A percentile compares a stretch with the other conserved stretches of the same genome.
Evolutionary conservation across 1,140 invertebrate genomes (phyloP).

Genomic region (Drosophila bipectinata): DNA sequence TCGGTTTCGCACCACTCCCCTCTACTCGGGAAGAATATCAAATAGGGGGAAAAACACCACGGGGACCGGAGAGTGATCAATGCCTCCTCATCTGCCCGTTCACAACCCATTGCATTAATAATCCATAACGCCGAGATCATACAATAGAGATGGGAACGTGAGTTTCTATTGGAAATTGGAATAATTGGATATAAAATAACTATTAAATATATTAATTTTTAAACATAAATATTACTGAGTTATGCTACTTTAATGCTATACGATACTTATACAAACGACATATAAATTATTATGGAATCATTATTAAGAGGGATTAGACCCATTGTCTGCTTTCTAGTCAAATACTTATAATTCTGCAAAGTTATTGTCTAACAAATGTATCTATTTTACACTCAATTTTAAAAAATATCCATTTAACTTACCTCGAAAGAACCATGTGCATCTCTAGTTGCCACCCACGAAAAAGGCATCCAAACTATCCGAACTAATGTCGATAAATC

Average conservation of each 20-base stretch:
- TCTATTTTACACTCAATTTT: too few relatives aligned
- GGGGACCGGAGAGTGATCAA: slow-evolving; percentile 62
- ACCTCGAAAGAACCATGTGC: slow-evolving; percentile 3
- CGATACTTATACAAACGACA: too few relatives aligned
- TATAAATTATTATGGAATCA: too few relatives aligned
- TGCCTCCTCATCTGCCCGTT: slow-evolving; percentile 69
- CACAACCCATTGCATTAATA: slow-evolving; percentile 81
- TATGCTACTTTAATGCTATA: too few relatives aligned
- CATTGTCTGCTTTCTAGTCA: too few relatives aligned
- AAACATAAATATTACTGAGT: too few relatives aligned
- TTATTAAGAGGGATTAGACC: too few relatives aligned
- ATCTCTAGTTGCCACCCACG: slow-evolving; percentile 70
- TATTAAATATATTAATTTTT: too few relatives aligned
- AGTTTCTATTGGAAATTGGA: not conserved
- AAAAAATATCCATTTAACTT: not conserved
- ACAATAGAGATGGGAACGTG: slow-evolving; percentile 50
- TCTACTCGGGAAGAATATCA: slow-evolving; percentile 27
- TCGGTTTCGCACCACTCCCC: slow-evolving; percentile 53
- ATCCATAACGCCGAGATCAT: slow-evolving; percentile 57
- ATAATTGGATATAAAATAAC: too few relatives aligned
- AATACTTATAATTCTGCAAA: too few relatives aligned
- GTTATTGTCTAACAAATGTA: too few relatives aligned
- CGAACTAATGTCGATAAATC: slow-evolving; percentile 72
- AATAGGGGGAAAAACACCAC: slow-evolving; percentile 1
- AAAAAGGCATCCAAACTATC: slow-evolving; percentile 61